Conservation (phyloP, 2,113 vertebrate species). For the Larimichthys polyactis region DNA sequence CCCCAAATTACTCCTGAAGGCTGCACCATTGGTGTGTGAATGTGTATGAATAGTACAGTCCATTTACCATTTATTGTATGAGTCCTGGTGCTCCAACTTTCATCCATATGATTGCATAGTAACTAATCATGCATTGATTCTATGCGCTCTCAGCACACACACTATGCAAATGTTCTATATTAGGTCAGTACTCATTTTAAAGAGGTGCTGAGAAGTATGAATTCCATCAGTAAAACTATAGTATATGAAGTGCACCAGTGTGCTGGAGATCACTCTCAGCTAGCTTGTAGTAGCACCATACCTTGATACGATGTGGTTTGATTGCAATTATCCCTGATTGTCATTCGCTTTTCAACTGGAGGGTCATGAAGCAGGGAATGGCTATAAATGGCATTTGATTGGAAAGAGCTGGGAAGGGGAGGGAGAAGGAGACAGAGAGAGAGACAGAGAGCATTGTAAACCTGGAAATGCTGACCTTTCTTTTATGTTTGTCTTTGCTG, state of each 20-base stretch:
- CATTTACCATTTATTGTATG: neutral
- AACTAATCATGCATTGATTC: neutral
- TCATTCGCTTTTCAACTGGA: neutral
- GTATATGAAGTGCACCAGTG: neutral
- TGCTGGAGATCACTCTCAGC: neutral
- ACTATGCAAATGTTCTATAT: neutral
- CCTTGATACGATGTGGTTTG: neutral
- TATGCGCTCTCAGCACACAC: neutral
- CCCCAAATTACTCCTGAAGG: too few relatives aligned
- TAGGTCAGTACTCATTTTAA: slow-evolving; percentile 7
- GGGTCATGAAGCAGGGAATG: neutral
- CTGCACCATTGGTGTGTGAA: too few relatives aligned
- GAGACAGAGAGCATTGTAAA: slow-evolving; percentile 11
- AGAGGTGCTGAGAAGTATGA: slow-evolving; percentile 9
- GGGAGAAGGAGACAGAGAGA: neutral
- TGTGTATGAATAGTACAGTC: too few relatives aligned
- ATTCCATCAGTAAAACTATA: slow-evolving; percentile 1
- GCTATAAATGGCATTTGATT: slow-evolving; percentile 38
- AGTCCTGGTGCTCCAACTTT: neutral
- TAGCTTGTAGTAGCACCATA: neutral
- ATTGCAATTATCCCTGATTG: neutral
- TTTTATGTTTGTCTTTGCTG: slow-evolving; percentile 40
- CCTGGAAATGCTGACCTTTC: slow-evolving; percentile 40
- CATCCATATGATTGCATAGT: neutral
- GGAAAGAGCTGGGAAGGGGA: neutral